Conservation (phyloP, 2,797 vertebrate genomes). For the Sebastes minor region DNA sequence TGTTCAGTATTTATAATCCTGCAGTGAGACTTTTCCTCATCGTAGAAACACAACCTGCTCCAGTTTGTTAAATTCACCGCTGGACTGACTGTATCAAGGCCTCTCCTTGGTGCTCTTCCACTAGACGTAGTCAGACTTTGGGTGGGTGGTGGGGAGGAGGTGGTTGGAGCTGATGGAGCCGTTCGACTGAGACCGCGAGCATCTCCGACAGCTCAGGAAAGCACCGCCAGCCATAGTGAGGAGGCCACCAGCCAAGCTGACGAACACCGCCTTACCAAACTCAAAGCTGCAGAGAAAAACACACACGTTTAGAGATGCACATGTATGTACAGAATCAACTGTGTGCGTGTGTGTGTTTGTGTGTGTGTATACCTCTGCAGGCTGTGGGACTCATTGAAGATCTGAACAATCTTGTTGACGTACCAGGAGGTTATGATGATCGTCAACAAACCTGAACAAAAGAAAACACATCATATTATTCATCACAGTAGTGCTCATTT, state of each 20-base stretch:
- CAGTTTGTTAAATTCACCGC: neutral
- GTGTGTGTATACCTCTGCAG: slow-evolving; percentile 46
- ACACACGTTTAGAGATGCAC: neutral
- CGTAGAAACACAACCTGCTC: neutral
- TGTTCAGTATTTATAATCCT: slow-evolving; percentile 2
- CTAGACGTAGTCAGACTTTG: slow-evolving; percentile 88
- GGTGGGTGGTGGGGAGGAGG: slow-evolving; percentile 53
- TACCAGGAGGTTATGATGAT: slow-evolving; percentile 76
- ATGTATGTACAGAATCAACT: neutral
- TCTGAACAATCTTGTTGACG: slow-evolving; percentile 58
- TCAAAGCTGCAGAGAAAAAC: slow-evolving; percentile 79
- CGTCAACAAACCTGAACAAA: slow-evolving; percentile 67
- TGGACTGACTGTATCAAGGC: neutral
- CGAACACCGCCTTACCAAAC: slow-evolving; percentile 90
- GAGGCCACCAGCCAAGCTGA: slow-evolving; percentile 89
- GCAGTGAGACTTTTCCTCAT: neutral
- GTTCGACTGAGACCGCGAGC: slow-evolving; percentile 46
- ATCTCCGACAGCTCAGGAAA: slow-evolving; percentile 86
- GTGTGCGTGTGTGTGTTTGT: neutral
- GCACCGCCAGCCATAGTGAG: slow-evolving; percentile 86
- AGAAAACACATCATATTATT: neutral
- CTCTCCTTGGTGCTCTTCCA: slow-evolving; percentile 69
- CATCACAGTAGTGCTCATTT: neutral
- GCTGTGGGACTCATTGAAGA: slow-evolving; percentile 17
- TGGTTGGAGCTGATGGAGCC: slow-evolving; percentile 35